Percentiles rank a stretch among this genome's conserved stretches.
Evolutionary conservation across 2,888 invertebrate species (phyloP).

Genomic region (Eulithis prunata): DNA sequence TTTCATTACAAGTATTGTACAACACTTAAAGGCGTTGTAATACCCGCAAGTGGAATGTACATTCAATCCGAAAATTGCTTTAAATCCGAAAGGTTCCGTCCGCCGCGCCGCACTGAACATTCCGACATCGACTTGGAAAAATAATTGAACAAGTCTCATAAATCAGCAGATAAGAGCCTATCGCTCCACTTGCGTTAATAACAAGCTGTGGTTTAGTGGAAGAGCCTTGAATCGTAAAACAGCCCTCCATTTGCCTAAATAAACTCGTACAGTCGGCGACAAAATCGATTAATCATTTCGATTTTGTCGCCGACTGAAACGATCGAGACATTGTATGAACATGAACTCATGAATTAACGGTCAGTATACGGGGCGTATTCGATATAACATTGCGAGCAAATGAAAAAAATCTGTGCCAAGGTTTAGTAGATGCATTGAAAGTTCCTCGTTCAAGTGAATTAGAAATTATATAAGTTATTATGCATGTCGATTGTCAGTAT

Average conservation of each 20-base stretch:
- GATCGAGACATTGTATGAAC: constrained; percentile 2
- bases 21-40: not conserved
- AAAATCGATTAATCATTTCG: constrained; percentile 11
- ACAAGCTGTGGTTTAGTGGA: constrained; percentile 19
- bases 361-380: too few relatives aligned
- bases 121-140: constrained; percentile 12
- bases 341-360: too few relatives aligned
- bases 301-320: too few relatives aligned
- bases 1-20: not conserved
- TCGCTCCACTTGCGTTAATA: constrained; percentile 25
- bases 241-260: constrained; percentile 42
- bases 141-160: constrained; percentile 24
- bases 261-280: constrained; percentile 31
- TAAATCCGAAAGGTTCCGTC: not conserved
- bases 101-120: not conserved
- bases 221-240: constrained; percentile 28
- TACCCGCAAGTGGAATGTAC: not conserved
- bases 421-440: too few relatives aligned
- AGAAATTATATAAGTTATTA: too few relatives aligned
- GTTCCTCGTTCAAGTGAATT: too few relatives aligned
- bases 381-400: too few relatives aligned
- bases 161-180: constrained; percentile 24
- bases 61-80: not conserved
- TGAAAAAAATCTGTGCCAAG: too few relatives aligned
- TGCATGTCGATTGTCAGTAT: too few relatives aligned